Conservation (phyloP, 1,140 invertebrate genomes). For the Caenorhabditis tropicalis region DNA sequence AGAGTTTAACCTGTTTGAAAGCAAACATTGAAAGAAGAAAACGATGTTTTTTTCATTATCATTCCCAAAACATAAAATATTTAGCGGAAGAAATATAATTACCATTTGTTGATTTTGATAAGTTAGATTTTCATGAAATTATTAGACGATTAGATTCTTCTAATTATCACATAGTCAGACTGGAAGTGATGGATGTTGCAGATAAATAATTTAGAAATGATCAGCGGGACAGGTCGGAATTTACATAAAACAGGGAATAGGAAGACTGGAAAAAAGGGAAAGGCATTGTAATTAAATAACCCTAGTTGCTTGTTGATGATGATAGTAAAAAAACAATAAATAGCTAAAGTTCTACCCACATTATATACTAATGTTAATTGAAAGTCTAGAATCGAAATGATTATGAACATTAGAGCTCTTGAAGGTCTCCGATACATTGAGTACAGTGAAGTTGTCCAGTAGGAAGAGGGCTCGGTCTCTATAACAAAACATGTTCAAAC, state of each 20-base stretch:
- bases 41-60: neutral
- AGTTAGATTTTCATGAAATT: neutral
- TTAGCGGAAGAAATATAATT: neutral
- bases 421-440: conserved; percentile 50
- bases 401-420: conserved; percentile 42
- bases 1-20: neutral
- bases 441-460: conserved; percentile 46
- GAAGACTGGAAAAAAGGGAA: neutral
- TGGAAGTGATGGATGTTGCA: neutral
- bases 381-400: neutral
- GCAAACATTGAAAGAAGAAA: neutral
- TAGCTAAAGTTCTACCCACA: conserved; percentile 22
- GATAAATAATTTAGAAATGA: neutral
- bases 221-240: conserved; percentile 21
- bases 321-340: neutral
- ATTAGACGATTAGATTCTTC: neutral
- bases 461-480: conserved; percentile 3
- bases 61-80: neutral
- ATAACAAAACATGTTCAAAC: neutral
- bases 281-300: neutral
- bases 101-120: neutral
- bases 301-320: neutral
- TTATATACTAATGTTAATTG: neutral
- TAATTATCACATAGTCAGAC: neutral
- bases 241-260: conserved; percentile 7